These are phyloP conservation scores for Zaprionus vittiger DNA, from an alignment of 1,140 invertebrate genomes.

Conservation along the genomic window DNA sequence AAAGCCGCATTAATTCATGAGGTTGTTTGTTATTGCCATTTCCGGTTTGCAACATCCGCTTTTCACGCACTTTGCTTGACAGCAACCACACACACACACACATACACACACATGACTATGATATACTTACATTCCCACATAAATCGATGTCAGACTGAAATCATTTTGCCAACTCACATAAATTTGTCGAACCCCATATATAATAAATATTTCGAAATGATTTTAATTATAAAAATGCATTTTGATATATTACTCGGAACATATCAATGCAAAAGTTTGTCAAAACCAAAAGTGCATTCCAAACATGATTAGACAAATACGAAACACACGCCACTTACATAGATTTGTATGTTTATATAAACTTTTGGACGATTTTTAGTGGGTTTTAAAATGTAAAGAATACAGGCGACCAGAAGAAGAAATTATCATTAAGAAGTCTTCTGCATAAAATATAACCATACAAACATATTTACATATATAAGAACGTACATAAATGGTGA, in stretches of 20 bases:
- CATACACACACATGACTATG: conserved; percentile 2
- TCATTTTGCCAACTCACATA: conserved; percentile 33
- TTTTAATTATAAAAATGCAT: conserved; percentile 29
- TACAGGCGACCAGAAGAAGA: no score
- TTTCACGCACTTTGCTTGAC: conserved; percentile 59
- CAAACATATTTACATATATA: no score
- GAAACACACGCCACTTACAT: not conserved
- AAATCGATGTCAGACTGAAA: conserved; percentile 17
- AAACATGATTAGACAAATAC: not conserved
- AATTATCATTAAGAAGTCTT: no score
- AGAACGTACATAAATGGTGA: no score
- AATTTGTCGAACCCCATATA: conserved; percentile 18
- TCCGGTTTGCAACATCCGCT: conserved; percentile 73
- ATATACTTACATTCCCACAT: conserved; percentile 7
- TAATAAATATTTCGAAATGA: conserved; percentile 16
- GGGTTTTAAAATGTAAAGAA: no score
- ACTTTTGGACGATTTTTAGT: no score
- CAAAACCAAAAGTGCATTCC: not conserved
- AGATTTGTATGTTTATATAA: no score
- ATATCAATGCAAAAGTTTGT: conserved; percentile 59
- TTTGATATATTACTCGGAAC: conserved; percentile 24
- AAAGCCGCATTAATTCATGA: conserved; percentile 75
- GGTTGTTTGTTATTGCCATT: conserved; percentile 71
- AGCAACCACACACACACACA: conserved; percentile 30
- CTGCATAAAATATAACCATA: no score